Conservation (phyloP, 2,888 invertebrate species). For the Halictus quadricinctus region DNA sequence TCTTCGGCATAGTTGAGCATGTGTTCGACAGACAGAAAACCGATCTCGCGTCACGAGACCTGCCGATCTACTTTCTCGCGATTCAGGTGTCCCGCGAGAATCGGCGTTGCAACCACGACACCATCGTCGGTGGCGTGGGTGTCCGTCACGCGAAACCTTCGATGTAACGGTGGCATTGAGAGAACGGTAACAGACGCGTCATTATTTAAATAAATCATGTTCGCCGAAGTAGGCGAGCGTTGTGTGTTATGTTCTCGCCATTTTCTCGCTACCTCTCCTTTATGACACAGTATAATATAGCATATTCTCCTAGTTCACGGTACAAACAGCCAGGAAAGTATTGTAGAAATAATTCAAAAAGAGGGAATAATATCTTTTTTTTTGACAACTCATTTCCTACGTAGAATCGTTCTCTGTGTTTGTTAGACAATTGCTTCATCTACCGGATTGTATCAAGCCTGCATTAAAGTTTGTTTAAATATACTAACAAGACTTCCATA, state of each 20-base stretch:
- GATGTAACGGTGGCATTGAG: conserved; percentile 57
- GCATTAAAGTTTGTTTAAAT: no score
- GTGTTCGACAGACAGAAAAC: not conserved
- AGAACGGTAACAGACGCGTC: conserved; percentile 63
- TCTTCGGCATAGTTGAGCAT: not conserved
- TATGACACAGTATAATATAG: not conserved
- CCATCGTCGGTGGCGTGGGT: conserved; percentile 24
- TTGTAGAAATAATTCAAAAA: not conserved
- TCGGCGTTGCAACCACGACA: conserved; percentile 22
- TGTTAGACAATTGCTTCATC: no score
- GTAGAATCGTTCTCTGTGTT: no score
- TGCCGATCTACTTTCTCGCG: conserved; percentile 20
- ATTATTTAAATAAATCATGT: conserved; percentile 56
- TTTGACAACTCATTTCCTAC: no score
- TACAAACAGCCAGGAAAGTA: not conserved
- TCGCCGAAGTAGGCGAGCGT: conserved; percentile 3
- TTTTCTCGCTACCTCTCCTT: not conserved
- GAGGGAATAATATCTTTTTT: no score
- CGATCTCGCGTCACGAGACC: not conserved
- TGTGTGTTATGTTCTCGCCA: not conserved
- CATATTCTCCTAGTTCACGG: no score
- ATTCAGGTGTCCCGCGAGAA: conserved; percentile 19
- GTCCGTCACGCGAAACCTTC: conserved; percentile 15
- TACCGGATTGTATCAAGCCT: no score
- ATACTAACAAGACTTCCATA: no score